These are phyloP conservation scores for Anarsia innoxiella DNA, from an alignment of 2,888 invertebrate species.

Conservation along the genomic window DNA sequence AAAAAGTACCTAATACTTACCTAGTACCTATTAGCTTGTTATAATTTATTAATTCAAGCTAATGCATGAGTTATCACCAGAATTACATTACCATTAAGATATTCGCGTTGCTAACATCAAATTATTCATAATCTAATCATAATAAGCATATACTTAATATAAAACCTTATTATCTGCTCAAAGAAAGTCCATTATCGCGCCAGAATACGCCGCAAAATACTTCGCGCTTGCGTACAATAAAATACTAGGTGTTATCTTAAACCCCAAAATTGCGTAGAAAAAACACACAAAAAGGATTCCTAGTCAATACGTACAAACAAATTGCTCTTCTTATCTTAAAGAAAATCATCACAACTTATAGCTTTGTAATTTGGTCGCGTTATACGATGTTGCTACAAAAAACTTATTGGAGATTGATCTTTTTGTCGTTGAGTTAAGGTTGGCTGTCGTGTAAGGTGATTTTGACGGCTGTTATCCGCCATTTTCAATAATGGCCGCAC, in stretches of 20 bases:
- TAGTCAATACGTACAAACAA: constrained; percentile 34
- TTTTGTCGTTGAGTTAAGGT: background rate
- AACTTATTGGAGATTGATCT: constrained; percentile 21
- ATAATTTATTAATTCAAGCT: background rate
- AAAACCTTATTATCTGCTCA: constrained; percentile 12
- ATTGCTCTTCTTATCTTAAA: constrained; percentile 26
- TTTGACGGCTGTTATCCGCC: constrained; percentile 60
- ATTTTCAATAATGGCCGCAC: constrained; percentile 66
- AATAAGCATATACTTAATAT: constrained; percentile 5
- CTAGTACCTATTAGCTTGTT: background rate
- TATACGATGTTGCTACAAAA: constrained; percentile 49
- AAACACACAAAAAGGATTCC: constrained; percentile 34
- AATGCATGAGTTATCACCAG: background rate
- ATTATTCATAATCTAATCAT: constrained; percentile 8
- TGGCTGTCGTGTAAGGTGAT: constrained; percentile 24
- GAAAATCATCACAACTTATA: constrained; percentile 23
- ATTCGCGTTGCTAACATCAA: background rate
- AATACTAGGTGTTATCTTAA: constrained; percentile 27
- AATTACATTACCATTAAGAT: background rate
- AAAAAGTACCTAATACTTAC: background rate
- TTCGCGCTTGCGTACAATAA: constrained; percentile 35
- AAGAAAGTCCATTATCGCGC: constrained; percentile 21
- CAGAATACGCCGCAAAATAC: constrained; percentile 23
- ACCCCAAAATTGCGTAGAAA: constrained; percentile 34
- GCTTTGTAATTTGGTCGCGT: constrained; percentile 44